phyloP scores from a whole-genome alignment of 1,140 invertebrate species.

The Hesperophylax magnus region DNA sequence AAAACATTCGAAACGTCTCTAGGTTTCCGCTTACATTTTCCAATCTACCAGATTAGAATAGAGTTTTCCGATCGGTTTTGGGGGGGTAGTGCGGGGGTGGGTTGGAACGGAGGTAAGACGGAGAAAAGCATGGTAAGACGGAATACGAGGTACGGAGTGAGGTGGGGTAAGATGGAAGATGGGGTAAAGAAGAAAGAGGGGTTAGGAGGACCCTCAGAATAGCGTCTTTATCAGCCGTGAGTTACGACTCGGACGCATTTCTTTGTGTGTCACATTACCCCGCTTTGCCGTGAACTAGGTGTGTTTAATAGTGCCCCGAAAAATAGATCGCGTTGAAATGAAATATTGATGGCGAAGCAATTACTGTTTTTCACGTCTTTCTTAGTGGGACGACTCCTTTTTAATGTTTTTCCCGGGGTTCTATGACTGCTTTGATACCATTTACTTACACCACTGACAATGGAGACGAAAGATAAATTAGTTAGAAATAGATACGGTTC shows the following conservation, averaged over 20 bases:
- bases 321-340: too few relatives aligned
- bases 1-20: slow-evolving; percentile 22
- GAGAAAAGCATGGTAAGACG: too few relatives aligned
- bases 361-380: too few relatives aligned
- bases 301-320: too few relatives aligned
- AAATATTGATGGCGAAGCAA: too few relatives aligned
- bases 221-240: slow-evolving; percentile 53
- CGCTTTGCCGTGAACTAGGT: slow-evolving; percentile 6
- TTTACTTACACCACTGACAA: too few relatives aligned
- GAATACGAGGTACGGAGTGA: neutral
- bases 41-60: slow-evolving; percentile 37
- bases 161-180: neutral
- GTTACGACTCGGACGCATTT: slow-evolving; percentile 57
- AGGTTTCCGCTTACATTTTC: slow-evolving; percentile 28
- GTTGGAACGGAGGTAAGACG: neutral
- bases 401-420: too few relatives aligned
- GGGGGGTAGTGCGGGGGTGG: neutral
- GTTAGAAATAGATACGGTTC: too few relatives aligned
- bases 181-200: neutral
- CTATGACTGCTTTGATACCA: too few relatives aligned
- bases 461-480: too few relatives aligned
- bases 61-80: slow-evolving; percentile 15
- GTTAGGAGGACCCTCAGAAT: slow-evolving; percentile 21
- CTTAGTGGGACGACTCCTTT: too few relatives aligned
- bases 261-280: slow-evolving; percentile 49